phyloP scores from a whole-genome alignment of 2,797 vertebrate species.

The Pelobates cultripes region DNA sequence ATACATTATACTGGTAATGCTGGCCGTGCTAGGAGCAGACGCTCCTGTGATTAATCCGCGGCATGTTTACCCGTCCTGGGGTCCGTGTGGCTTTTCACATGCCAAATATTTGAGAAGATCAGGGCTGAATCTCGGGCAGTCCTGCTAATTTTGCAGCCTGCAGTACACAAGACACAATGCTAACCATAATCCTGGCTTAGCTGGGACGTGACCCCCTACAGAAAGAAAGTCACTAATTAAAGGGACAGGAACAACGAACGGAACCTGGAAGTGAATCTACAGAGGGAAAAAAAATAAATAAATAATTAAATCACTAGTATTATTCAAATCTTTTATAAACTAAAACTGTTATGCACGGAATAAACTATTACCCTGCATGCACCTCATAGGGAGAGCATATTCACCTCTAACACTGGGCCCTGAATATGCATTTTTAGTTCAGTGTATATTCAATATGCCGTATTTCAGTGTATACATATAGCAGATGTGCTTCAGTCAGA shows the following conservation, averaged over 20 bases:
- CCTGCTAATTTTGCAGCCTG: conserved; percentile 45
- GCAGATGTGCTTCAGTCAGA: too few species aligned
- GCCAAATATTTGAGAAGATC: conserved; percentile 56
- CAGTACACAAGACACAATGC: conserved; percentile 46
- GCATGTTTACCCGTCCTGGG: conserved; percentile 47
- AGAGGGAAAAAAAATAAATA: too few species aligned
- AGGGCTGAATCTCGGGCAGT: conserved; percentile 46
- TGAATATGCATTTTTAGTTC: too few species aligned
- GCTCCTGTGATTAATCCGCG: conserved; percentile 33
- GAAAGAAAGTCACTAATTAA: conserved; percentile 29
- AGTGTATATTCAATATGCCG: too few species aligned
- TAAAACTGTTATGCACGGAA: too few species aligned
- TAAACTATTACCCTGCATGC: too few species aligned
- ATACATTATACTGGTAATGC: conserved; percentile 17
- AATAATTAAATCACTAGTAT: too few species aligned
- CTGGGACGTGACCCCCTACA: conserved; percentile 50
- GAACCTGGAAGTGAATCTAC: too few species aligned
- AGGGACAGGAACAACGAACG: conserved; percentile 2
- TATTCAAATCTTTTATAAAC: too few species aligned
- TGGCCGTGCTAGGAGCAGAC: conserved; percentile 42
- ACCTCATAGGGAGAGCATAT: too few species aligned
- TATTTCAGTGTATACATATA: too few species aligned
- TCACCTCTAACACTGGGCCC: too few species aligned
- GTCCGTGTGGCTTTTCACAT: conserved; percentile 47
- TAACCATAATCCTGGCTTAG: conserved; percentile 50